phyloP scores from a whole-genome alignment of 2,113 vertebrate species.

The Rafetus swinhoei region DNA sequence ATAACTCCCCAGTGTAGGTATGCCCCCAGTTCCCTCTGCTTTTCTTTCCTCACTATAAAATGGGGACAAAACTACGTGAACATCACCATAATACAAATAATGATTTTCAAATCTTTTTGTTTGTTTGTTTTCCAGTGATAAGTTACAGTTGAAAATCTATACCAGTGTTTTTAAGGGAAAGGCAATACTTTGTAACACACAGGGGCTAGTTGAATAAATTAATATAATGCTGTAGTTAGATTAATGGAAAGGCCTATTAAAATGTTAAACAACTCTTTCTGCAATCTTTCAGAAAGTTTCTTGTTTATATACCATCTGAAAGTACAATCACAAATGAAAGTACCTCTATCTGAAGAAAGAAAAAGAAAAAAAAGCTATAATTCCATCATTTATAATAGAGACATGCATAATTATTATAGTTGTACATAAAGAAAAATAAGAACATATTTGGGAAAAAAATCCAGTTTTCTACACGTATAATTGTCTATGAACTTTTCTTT shows the following conservation, averaged over 20 bases:
- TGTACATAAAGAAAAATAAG: background rate
- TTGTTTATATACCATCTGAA: background rate
- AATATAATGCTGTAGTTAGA: background rate
- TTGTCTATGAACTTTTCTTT: conserved; percentile 38
- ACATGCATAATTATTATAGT: background rate
- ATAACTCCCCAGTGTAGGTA: too few relatives aligned
- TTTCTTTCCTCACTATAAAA: background rate
- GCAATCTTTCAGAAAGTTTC: background rate
- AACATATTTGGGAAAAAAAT: background rate
- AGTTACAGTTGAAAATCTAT: background rate
- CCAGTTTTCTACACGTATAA: background rate
- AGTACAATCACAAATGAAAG: background rate
- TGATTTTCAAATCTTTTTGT: background rate
- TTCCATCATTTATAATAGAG: background rate
- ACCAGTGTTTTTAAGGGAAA: background rate
- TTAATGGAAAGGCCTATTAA: background rate
- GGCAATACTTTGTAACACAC: background rate
- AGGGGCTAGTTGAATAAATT: background rate
- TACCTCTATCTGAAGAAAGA: background rate
- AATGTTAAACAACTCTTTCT: background rate
- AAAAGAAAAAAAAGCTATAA: background rate
- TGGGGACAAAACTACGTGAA: background rate
- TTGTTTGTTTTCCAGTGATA: background rate
- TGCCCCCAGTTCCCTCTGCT: background rate
- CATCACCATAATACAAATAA: background rate